A percentile compares a stretch with the other conserved stretches of the same genome.
These are phyloP conservation scores for Rhincodon typus DNA, from an alignment of 2,797 vertebrate species.

Conservation along the genomic window DNA sequence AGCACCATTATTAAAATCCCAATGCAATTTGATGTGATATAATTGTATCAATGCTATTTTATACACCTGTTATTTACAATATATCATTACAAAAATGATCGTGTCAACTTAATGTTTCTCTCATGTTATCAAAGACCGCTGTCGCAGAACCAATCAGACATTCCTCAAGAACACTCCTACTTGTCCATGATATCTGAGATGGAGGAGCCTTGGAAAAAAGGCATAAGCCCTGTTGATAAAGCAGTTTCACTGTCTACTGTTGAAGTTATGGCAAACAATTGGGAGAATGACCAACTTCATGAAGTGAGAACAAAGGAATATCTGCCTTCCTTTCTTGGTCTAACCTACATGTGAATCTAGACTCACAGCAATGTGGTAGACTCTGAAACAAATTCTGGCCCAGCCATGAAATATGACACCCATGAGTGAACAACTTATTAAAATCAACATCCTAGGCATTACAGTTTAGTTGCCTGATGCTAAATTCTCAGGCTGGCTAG, in stretches of 20 bases:
- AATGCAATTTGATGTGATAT: neutral
- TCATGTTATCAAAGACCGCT: neutral
- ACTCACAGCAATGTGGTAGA: too few relatives aligned
- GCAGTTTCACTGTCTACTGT: neutral
- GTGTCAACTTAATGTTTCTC: neutral
- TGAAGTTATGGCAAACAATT: neutral
- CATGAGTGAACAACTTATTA: too few relatives aligned
- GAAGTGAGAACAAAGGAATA: too few relatives aligned
- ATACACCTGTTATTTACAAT: neutral
- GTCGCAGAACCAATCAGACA: neutral
- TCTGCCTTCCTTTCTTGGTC: too few relatives aligned
- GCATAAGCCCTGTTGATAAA: neutral
- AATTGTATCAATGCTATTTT: neutral
- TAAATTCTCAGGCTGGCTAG: neutral
- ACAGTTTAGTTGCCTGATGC: neutral
- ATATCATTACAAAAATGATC: neutral
- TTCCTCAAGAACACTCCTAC: neutral
- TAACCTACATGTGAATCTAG: too few relatives aligned
- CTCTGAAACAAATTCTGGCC: too few relatives aligned
- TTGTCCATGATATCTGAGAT: neutral
- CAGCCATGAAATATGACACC: too few relatives aligned
- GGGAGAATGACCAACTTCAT: neutral
- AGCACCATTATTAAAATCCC: neutral
- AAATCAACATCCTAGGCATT: neutral
- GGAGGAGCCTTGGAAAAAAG: neutral